Evolutionary conservation across 2,113 vertebrate species (phyloP), one percentile per base, ranked within the genome.

Genomic region (Struthio camelus): DNA sequence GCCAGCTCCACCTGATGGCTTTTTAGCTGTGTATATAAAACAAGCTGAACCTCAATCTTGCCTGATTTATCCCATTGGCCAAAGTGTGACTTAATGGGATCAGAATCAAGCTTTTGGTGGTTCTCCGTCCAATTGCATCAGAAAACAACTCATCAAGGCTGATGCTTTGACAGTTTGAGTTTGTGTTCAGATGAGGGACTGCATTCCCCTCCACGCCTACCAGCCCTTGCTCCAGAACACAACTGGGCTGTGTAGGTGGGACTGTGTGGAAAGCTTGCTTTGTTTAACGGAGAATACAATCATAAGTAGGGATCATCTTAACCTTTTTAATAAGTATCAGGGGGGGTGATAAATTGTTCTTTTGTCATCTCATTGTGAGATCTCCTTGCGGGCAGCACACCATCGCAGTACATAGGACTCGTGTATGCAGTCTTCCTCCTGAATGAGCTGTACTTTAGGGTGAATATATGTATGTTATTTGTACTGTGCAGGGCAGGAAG

Each of bases 241-340:
- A 53, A 0, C 38, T 38, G 56, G 48, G 11, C 44, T 34, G 20
- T 2, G 2, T 38, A 20, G 36, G 46, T 46, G 38, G 36, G 42
- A 38, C 50, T 65, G 42, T 30, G 34, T 23, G 38, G 14, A 85
- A 11, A 65, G 4, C 16, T 66, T 30, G 15, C 5, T 80, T 65
- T 88, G 14, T 32, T 56, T 61, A 28, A 38, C 14, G 69, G 25
- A 36, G 25, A 85, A 34, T 8, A 9, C 5, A 32, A 0, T 38
- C 28, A 27, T 27, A 40, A 0, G 0, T 24, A 44, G 58, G 53
- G 67, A 38, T 73, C 16, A 73, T 11, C 7, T 65, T 82, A 67
- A 84, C 4, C 51, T 79, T 85, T 92, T 62, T 32, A 42, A 17
- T 72, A 80, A 87, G 23, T 69, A 27, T 66, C 4, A 32, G n/a